Evolutionary conservation across 2,797 vertebrate species (phyloP), one percentile per base, ranked within the genome.

Genomic region (Salmo trutta): DNA sequence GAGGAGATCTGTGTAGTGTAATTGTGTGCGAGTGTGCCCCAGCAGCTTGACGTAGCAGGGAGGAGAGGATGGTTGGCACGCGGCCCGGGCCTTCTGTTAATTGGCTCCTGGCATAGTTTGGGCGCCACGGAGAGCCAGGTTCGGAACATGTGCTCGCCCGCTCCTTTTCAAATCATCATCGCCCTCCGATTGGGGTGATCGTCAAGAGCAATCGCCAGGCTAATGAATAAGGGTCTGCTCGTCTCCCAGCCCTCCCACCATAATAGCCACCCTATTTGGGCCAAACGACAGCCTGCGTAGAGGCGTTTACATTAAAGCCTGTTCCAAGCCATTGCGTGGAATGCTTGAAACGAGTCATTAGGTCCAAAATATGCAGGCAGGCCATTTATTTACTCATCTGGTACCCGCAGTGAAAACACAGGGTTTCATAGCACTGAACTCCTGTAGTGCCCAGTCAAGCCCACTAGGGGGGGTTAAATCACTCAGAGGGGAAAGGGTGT

Each of bases 291-390:
- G 16, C 3, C 73, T 10, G 73, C 19, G 24, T 19, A 88, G 53
- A 90, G 90, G 89, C 85, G 87, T 88, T 90, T 89, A 90, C 89
- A 92, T 91, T 92, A 91, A 24, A 83, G 88, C 81, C 83, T 53
- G 87, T 89, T 91, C 82, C 78, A 84, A 87, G 80, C 88, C 88
- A 86, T 89, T 90, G 87, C 80, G 66, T 89, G 81, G 75, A 82
- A 88, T 84, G 88, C 74, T 85, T 68, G 15, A 83, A 85, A 89
- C 73, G 84, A 84, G 85, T 86, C 90, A 88, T 93, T 93, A 91
- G 86, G 47, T 27, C 75, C 81, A 77, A 84, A 90, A 87, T 85
- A 86, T 8, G 29, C 16, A 85, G 81, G 77, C 84, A 91, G 89
- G 83, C 87, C 21, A 81, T 78, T 54, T 89, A 16, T 29, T 33